Conservation (phyloP, 2,113 vertebrate genomes). For the cat (Felis catus) region DNA sequence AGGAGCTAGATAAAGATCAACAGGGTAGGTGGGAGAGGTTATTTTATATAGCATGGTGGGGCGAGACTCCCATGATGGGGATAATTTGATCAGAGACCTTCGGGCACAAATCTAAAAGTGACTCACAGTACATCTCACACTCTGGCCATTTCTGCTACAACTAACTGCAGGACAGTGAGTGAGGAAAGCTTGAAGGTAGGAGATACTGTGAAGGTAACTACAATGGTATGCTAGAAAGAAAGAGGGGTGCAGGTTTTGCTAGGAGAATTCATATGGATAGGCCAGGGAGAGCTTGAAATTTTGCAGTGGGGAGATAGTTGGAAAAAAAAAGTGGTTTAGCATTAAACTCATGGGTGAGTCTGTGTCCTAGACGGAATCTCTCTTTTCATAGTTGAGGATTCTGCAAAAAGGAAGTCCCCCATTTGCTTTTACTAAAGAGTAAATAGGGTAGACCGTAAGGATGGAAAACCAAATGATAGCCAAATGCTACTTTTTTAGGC, state of each 20-base stretch:
- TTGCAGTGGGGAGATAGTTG: neutral
- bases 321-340: too few species aligned
- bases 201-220: neutral
- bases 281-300: neutral
- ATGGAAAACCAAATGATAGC: neutral
- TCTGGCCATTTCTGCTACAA: neutral
- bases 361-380: neutral
- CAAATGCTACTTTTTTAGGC: neutral
- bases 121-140: neutral
- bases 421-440: neutral
- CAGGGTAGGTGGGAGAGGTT: neutral
- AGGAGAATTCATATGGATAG: neutral
- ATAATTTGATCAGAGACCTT: neutral
- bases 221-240: neutral
- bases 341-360: neutral
- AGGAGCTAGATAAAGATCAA: neutral
- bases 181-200: neutral
- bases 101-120: neutral
- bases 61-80: neutral
- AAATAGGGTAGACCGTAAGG: neutral
- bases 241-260: neutral
- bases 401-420: neutral
- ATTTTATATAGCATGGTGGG: neutral
- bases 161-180: neutral
- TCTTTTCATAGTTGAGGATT: neutral